Percentiles rank a stretch among this genome's conserved stretches.
Conservation (phyloP, 1,140 invertebrate genomes). For the Leguminivora glycinivorella region DNA sequence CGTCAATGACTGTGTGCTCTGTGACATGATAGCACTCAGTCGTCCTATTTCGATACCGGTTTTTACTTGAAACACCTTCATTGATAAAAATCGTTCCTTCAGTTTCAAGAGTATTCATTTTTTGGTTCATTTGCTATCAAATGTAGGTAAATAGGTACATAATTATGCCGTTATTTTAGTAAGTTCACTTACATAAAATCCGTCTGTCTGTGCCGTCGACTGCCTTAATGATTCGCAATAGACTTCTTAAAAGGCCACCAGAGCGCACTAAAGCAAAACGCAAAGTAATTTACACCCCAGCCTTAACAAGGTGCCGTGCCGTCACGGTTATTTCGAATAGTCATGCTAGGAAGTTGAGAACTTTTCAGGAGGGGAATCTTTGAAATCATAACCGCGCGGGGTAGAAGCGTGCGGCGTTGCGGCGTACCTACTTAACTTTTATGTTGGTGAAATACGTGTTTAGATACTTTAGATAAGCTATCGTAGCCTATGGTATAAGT, state of each 20-base stretch:
- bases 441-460: slow-evolving; percentile 1
- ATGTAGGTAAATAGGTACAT: too few relatives aligned
- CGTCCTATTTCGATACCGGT: too few relatives aligned
- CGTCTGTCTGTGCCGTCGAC: not conserved
- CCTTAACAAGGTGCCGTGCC: not conserved
- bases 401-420: not conserved
- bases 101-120: too few relatives aligned
- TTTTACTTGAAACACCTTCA: too few relatives aligned
- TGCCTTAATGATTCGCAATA: not conserved
- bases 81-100: too few relatives aligned
- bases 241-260: slow-evolving; percentile 20
- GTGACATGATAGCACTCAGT: too few relatives aligned
- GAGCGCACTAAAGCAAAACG: slow-evolving; percentile 11
- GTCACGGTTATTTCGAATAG: slow-evolving; percentile 27
- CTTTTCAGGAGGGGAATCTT: slow-evolving; percentile 19
- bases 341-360: slow-evolving; percentile 20
- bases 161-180: too few relatives aligned
- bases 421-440: slow-evolving; percentile 21
- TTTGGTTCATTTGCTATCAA: too few relatives aligned
- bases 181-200: too few relatives aligned
- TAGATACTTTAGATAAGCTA: slow-evolving; percentile 17
- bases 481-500: too few relatives aligned
- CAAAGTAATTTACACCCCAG: slow-evolving; percentile 23
- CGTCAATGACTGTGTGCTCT: too few relatives aligned
- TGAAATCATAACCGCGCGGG: slow-evolving; percentile 12